These are phyloP conservation scores for Nannoperca obscura DNA, from an alignment of 2,797 vertebrate species.

Conservation along the genomic window DNA sequence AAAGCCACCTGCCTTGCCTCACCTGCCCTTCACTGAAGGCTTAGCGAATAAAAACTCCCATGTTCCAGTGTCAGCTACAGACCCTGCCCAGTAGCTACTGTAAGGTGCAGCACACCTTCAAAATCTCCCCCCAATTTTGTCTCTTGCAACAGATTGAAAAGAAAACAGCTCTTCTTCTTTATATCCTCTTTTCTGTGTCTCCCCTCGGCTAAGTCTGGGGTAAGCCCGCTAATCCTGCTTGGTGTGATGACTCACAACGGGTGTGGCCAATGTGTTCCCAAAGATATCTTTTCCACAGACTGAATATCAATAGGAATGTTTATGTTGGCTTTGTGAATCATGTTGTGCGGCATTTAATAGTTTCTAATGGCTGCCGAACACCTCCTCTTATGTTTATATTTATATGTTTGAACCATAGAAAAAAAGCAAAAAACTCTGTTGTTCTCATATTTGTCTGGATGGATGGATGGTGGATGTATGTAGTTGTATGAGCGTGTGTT, in stretches of 20 bases:
- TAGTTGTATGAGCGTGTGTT: conserved; percentile 22
- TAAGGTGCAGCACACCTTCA: conserved; percentile 68
- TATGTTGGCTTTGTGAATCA: conserved; percentile 70
- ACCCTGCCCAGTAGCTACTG: conserved; percentile 70
- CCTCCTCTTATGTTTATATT: conserved; percentile 20
- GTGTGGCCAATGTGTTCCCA: conserved; percentile 83
- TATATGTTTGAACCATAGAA: conserved; percentile 7
- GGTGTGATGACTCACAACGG: conserved; percentile 82
- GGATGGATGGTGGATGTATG: neutral
- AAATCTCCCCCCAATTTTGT: conserved; percentile 68
- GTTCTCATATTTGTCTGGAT: neutral
- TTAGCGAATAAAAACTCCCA: conserved; percentile 71
- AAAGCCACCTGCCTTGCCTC: conserved; percentile 82
- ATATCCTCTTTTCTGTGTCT: conserved; percentile 83
- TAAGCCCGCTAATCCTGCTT: conserved; percentile 80
- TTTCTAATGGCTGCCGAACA: conserved; percentile 48
- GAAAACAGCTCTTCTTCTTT: too few relatives aligned
- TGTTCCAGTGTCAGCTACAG: conserved; percentile 53
- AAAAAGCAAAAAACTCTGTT: conserved; percentile 1
- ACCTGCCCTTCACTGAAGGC: conserved; percentile 80
- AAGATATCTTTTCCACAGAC: conserved; percentile 80
- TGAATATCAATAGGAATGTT: conserved; percentile 80
- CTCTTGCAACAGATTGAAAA: conserved; percentile 80
- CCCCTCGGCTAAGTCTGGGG: conserved; percentile 80
- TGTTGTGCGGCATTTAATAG: conserved; percentile 72